Base-by-base conservation (phyloP, 2,113 vertebrate species). In the Nothoprocta perdicaria region DNA sequence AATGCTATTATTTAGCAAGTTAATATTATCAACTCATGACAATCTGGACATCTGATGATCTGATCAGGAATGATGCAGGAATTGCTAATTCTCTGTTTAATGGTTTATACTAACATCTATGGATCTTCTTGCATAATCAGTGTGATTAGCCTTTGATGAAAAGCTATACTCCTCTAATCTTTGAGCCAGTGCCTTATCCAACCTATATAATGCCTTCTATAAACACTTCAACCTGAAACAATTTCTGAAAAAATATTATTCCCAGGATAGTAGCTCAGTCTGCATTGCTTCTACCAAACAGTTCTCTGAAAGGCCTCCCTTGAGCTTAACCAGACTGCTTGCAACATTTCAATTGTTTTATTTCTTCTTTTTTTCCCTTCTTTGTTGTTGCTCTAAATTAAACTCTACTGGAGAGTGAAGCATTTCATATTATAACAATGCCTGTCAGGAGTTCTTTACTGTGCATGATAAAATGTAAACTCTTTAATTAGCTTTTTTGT, bases 361-460 rank as follows among this genome's bases (percentile, higher is more conserved):
- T 90, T 91, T 94, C 72, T 85, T 87, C 50, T 81, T 80, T 90
- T 84, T 48, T 48, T 48, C 8, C 27, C 6, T 41, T 91, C 80
- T 94, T 95, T 89, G 78, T 80, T 94, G 62, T 88, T 94, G 73
- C 61, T 96, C 78, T 96, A 90, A 95, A 96, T 95, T 86, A 95
- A 94, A 94, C 48, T 88, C 89, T 88, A 92, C 63, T 73, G 66
- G 66, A 94, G 86, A 95, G 86, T 60, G 79, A 81, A 90, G 63
- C 43, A 75, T 96, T 94, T 94, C 76, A 43, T 86, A 87, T 87
- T 76, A 65, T 80, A 86, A 78, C 69, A 88, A 88, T 80, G 88
- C 73, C 92, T 97, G 95, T 95, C 96, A 93, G 92, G 84, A 93
- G 58, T 87, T 89, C 88, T 94, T 93, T 94, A 90, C 66, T 27